Percentiles rank a stretch among this genome's conserved stretches.
These are phyloP conservation scores for Physella acuta DNA, from an alignment of 1,140 invertebrate genomes.

Conservation along the genomic window DNA sequence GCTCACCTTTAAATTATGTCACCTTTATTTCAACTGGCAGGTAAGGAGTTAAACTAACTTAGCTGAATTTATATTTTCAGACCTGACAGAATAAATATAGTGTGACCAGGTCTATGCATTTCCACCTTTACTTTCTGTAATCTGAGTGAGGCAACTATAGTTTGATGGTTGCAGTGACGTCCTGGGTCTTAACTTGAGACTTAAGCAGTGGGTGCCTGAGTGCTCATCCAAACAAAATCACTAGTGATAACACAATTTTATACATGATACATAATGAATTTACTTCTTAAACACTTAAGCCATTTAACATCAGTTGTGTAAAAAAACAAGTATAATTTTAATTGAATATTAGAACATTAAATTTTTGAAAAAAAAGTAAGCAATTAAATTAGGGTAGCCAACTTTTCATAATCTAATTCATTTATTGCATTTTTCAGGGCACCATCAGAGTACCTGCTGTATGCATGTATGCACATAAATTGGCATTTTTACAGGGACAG, in stretches of 20 bases:
- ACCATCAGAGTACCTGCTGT: conserved; percentile 81
- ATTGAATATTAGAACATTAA: too few species aligned
- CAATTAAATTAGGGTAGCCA: neutral
- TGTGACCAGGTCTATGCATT: too few species aligned
- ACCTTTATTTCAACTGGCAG: conserved; percentile 85
- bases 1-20: conserved; percentile 76
- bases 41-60: conserved; percentile 53
- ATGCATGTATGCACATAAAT: conserved; percentile 76
- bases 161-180: too few species aligned
- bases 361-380: neutral
- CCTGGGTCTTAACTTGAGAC: too few species aligned
- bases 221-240: neutral
- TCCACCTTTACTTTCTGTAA: too few species aligned
- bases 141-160: too few species aligned
- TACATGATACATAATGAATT: neutral
- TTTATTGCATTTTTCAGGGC: conserved; percentile 55
- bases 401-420: neutral
- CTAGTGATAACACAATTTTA: neutral
- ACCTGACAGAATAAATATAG: too few species aligned
- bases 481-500: conserved; percentile 76
- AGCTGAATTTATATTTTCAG: neutral
- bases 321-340: neutral
- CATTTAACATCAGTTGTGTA: neutral
- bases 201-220: too few species aligned
- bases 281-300: neutral